Conservation (phyloP, 2,797 vertebrate species). For the Hipposideros larvatus region DNA sequence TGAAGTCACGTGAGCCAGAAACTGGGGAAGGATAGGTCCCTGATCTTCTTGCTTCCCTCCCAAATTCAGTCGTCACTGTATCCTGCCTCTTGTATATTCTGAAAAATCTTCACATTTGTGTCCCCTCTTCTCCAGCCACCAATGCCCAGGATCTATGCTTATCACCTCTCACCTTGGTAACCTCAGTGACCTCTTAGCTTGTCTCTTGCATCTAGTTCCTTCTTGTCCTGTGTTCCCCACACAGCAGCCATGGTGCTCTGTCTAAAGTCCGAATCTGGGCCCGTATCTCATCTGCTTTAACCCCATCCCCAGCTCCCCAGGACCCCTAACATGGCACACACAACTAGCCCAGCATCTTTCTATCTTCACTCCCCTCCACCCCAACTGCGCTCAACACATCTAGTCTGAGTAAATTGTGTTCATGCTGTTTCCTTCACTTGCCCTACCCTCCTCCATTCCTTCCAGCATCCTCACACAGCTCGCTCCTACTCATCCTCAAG, state of each 20-base stretch:
- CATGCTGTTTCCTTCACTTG: background rate
- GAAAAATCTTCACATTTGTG: background rate
- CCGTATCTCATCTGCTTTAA: background rate
- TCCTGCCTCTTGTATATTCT: background rate
- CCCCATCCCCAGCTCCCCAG: background rate
- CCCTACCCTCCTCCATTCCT: background rate
- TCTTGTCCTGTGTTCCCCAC: background rate
- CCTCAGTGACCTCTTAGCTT: background rate
- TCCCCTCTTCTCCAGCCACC: background rate
- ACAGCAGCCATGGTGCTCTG: background rate
- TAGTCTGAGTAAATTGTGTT: background rate
- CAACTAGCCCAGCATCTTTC: background rate
- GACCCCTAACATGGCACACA: background rate
- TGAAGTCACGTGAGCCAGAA: background rate
- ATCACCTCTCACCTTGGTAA: background rate
- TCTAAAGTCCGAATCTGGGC: background rate
- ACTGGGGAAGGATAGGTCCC: background rate
- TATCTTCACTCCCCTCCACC: background rate
- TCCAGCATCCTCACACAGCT: background rate
- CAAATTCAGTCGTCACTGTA: background rate
- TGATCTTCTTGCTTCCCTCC: background rate
- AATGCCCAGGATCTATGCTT: background rate
- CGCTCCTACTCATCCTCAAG: background rate
- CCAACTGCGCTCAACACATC: background rate
- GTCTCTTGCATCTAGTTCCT: background rate